Evolutionary conservation across 2,888 invertebrate species (phyloP).

Genomic region (Eubasilissa splendida): DNA sequence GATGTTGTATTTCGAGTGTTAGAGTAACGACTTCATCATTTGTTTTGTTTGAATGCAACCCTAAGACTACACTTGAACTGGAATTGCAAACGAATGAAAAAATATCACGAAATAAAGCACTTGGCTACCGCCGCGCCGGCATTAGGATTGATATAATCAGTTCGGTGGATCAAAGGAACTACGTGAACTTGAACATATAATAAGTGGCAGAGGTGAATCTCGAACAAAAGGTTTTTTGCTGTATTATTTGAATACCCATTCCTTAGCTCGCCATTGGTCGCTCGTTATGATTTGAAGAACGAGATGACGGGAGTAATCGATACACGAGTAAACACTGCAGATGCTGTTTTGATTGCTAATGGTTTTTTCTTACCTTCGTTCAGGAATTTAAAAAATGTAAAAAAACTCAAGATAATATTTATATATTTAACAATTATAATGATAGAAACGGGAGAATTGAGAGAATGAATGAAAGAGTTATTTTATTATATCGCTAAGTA

Average conservation of each 20-base stretch:
- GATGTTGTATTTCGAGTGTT: background rate
- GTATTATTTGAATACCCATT: background rate
- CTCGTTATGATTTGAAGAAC: background rate
- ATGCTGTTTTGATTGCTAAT: no score
- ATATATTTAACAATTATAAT: no score
- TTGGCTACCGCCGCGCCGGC: background rate
- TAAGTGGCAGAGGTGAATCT: background rate
- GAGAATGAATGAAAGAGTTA: no score
- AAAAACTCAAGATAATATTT: no score
- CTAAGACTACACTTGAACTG: background rate
- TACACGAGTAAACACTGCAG: background rate
- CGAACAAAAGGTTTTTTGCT: background rate
- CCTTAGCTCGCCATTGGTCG: background rate
- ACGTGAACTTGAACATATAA: no score
- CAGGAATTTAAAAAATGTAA: no score
- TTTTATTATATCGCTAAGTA: no score
- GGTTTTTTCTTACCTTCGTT: no score
- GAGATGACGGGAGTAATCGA: conserved; percentile 1
- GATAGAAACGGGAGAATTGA: no score
- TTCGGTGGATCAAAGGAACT: background rate
- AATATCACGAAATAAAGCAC: background rate
- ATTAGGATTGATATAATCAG: background rate
- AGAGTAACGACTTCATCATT: background rate
- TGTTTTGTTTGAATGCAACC: background rate
- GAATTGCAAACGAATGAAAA: background rate